Percentiles rank a stretch among this genome's conserved stretches.
phyloP scores from a whole-genome alignment of 2,113 vertebrate genomes.

The Sigmodon hispidus region DNA sequence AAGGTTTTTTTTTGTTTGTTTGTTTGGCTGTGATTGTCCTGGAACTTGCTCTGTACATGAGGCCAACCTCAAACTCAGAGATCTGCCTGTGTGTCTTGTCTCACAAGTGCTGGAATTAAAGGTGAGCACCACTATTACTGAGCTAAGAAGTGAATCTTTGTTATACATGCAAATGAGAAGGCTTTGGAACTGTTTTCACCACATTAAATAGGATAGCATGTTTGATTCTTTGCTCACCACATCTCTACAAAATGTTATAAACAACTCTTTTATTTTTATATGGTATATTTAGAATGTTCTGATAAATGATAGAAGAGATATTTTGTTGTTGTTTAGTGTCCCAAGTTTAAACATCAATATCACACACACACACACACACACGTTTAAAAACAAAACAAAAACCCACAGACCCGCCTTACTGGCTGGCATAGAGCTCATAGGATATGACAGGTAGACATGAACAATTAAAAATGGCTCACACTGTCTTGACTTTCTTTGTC shows the following conservation, averaged over 20 bases:
- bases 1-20: neutral
- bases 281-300: neutral
- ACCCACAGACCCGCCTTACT: neutral
- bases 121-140: neutral
- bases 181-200: conserved; percentile 1
- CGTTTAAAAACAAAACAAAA: neutral
- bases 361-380: neutral
- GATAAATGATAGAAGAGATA: neutral
- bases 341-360: neutral
- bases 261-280: neutral
- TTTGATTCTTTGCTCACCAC: conserved; percentile 13
- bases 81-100: neutral
- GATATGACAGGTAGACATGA: neutral
- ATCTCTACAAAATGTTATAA: neutral
- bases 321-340: neutral
- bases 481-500: neutral
- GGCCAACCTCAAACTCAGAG: neutral
- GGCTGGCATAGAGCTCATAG: neutral
- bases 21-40: neutral
- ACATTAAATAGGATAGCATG: neutral
- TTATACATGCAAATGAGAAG: neutral
- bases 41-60: neutral
- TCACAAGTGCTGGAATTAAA: neutral
- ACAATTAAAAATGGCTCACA: neutral
- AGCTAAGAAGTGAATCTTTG: neutral